Evolutionary conservation across 2,113 vertebrate genomes (phyloP).

Genomic region (Aphelocoma coerulescens): DNA sequence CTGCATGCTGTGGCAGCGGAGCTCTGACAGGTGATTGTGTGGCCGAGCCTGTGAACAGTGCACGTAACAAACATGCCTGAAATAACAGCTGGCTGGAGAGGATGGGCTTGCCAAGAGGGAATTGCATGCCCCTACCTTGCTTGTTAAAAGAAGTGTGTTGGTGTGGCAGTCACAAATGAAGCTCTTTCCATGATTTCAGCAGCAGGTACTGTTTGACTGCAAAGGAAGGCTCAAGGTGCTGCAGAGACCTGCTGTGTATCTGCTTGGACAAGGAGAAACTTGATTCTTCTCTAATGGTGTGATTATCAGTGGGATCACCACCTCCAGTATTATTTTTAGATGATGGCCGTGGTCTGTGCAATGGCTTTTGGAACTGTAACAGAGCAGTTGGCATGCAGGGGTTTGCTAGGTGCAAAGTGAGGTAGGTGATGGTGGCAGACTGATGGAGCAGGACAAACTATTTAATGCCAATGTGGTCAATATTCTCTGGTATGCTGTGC

Average conservation of each 20-base stretch:
- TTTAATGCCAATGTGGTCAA: background rate
- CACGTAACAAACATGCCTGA: background rate
- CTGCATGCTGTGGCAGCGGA: background rate
- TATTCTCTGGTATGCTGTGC: background rate
- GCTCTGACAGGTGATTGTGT: background rate
- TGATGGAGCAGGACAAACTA: background rate
- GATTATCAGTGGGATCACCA: background rate
- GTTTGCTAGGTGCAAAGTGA: background rate
- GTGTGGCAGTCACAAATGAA: background rate
- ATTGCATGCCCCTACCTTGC: background rate
- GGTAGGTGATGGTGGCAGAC: background rate
- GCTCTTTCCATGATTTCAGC: background rate
- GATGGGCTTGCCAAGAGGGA: background rate
- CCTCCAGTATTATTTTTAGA: conserved; percentile 4
- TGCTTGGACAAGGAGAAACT: background rate
- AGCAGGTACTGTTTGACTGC: background rate
- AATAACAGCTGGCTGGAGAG: conserved; percentile 13
- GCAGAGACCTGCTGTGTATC: background rate
- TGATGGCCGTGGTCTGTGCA: background rate
- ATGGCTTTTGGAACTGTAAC: background rate
- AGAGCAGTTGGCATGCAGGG: background rate
- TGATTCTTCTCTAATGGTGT: background rate
- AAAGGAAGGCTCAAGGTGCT: background rate
- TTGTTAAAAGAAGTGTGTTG: background rate
- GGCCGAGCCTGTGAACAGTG: background rate